phyloP scores from a whole-genome alignment of 2,113 vertebrate genomes.

The Hyla sarda region DNA sequence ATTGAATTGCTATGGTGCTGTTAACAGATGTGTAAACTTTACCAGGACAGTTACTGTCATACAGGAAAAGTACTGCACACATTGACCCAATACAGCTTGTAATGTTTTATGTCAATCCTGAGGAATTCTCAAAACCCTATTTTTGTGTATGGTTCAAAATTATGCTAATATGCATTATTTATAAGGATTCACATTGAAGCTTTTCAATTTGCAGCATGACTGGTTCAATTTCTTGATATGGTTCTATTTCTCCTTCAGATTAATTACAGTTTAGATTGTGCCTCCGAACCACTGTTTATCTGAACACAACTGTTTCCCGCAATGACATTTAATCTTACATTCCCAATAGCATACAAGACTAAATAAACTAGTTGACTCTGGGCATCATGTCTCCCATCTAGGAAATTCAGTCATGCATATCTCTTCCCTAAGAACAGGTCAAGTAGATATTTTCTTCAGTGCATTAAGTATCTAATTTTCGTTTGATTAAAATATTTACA shows the following conservation, averaged over 20 bases:
- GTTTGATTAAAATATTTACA: slow-evolving; percentile 28
- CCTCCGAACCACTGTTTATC: slow-evolving; percentile 66
- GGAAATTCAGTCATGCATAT: slow-evolving; percentile 18
- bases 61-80: not conserved
- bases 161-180: slow-evolving; percentile 71
- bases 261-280: slow-evolving; percentile 74
- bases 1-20: not conserved
- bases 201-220: slow-evolving; percentile 77
- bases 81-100: not conserved
- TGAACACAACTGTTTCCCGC: slow-evolving; percentile 67
- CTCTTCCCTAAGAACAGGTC: slow-evolving; percentile 1
- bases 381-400: slow-evolving; percentile 12
- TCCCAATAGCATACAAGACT: slow-evolving; percentile 60
- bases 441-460: slow-evolving; percentile 27
- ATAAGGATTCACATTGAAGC: slow-evolving; percentile 71
- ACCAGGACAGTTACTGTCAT: not conserved
- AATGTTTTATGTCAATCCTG: not conserved
- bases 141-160: slow-evolving; percentile 54
- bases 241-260: slow-evolving; percentile 67
- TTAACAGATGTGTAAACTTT: not conserved
- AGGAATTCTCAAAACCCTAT: slow-evolving; percentile 6
- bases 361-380: slow-evolving; percentile 30
- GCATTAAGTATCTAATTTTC: not conserved
- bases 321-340: slow-evolving; percentile 62
- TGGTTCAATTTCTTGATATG: slow-evolving; percentile 75